Conservation (phyloP, 2,888 invertebrate genomes). For the Ennomos quercinarius region DNA sequence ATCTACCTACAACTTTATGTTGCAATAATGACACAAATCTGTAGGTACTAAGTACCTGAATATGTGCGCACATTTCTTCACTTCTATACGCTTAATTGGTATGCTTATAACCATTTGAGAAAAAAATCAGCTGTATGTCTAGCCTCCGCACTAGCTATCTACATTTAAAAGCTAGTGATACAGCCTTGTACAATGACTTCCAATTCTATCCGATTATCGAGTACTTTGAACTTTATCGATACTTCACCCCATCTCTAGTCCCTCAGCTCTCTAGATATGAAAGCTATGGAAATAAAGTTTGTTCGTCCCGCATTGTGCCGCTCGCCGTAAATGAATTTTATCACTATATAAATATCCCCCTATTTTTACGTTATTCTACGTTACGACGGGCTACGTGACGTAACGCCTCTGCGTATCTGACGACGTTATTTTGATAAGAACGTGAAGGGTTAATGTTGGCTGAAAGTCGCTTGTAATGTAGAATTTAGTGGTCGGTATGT, state of each 20-base stretch:
- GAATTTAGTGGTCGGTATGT: too few relatives aligned
- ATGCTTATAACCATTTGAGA: too few relatives aligned
- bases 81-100: too few relatives aligned
- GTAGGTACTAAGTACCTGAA: neutral
- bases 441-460: constrained; percentile 26
- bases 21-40: too few relatives aligned
- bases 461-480: constrained; percentile 7
- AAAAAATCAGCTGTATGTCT: too few relatives aligned
- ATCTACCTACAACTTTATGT: too few relatives aligned
- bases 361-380: constrained; percentile 64
- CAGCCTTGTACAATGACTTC: neutral
- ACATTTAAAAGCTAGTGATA: too few relatives aligned
- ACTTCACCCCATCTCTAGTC: constrained; percentile 38
- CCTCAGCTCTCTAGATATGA: constrained; percentile 69
- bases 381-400: constrained; percentile 56
- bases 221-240: constrained; percentile 19
- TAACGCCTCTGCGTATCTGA: constrained; percentile 44
- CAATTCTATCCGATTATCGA: constrained; percentile 1
- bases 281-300: constrained; percentile 83
- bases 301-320: constrained; percentile 76
- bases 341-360: constrained; percentile 80
- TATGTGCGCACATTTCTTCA: too few relatives aligned
- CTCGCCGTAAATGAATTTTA: constrained; percentile 81
- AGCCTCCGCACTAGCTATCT: too few relatives aligned
- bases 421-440: constrained; percentile 40